phyloP scores from a whole-genome alignment of 2,113 vertebrate species.

The Crotalus tigris region DNA sequence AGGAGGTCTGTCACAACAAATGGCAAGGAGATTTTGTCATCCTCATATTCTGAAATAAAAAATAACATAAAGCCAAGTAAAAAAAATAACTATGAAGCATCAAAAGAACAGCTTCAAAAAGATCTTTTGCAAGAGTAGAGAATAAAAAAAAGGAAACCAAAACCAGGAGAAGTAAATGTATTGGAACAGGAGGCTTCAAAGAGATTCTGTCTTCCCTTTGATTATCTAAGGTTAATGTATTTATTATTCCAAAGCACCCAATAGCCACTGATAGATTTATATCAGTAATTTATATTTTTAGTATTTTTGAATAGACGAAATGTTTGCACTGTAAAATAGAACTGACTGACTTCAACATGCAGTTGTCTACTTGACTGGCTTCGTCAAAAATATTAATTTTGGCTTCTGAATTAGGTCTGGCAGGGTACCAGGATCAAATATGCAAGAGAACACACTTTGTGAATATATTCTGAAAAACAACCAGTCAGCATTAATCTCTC shows the following conservation, averaged over 20 bases:
- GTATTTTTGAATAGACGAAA: not conserved
- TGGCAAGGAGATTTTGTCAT: slow-evolving; percentile 88
- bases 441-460: not conserved
- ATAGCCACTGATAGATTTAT: not conserved
- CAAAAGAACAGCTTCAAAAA: not conserved
- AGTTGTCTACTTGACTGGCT: not conserved
- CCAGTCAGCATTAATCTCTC: not conserved
- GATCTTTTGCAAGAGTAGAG: not conserved
- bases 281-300: not conserved
- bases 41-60: slow-evolving; percentile 74
- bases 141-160: not conserved
- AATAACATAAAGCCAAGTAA: not conserved
- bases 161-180: not conserved
- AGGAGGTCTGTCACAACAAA: slow-evolving; percentile 87
- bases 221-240: not conserved
- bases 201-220: not conserved
- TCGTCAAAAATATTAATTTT: not conserved
- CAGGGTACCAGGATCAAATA: not conserved
- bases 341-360: not conserved
- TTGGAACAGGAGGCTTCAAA: not conserved
- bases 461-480: not conserved
- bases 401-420: not conserved
- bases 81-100: not conserved
- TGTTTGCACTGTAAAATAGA: not conserved
- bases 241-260: not conserved